A percentile compares a stretch with the other conserved stretches of the same genome.
phyloP scores from a whole-genome alignment of 2,113 vertebrate genomes.

The Shinisaurus crocodilurus region DNA sequence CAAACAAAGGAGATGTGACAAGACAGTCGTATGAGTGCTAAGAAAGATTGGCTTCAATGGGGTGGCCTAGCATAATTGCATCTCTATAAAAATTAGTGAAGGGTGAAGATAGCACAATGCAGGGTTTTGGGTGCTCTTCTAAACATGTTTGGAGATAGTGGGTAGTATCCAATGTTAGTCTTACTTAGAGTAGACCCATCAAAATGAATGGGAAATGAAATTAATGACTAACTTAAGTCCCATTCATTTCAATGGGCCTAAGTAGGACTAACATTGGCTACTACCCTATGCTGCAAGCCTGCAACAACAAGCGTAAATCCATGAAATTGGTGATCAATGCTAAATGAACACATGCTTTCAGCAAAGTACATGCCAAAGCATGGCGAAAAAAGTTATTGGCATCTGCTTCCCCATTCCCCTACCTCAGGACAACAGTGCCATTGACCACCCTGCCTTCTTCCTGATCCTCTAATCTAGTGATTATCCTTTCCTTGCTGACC shows the following conservation, averaged over 20 bases:
- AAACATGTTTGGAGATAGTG: neutral
- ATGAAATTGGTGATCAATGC: neutral
- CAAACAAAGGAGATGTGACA: constrained; percentile 32
- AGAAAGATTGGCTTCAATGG: constrained; percentile 29
- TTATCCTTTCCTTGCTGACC: neutral
- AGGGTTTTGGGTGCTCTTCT: constrained; percentile 31
- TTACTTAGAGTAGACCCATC: no score
- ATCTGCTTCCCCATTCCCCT: neutral
- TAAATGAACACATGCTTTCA: neutral
- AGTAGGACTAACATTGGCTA: no score
- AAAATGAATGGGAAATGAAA: no score
- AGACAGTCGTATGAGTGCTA: neutral
- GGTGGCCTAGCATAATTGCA: constrained; percentile 3
- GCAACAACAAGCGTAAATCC: neutral
- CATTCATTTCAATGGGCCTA: no score
- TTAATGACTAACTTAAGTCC: no score
- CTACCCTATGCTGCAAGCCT: neutral
- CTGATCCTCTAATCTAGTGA: neutral
- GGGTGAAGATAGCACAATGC: neutral
- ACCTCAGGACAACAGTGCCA: neutral
- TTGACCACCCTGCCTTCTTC: neutral
- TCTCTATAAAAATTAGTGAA: constrained; percentile 17
- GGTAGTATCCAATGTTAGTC: no score
- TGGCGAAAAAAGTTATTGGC: neutral
- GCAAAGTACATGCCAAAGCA: neutral